A percentile compares a stretch with the other conserved stretches of the same genome.
These are phyloP conservation scores for Acomys russatus DNA, from an alignment of 2,797 vertebrate species.

Conservation along the genomic window DNA sequence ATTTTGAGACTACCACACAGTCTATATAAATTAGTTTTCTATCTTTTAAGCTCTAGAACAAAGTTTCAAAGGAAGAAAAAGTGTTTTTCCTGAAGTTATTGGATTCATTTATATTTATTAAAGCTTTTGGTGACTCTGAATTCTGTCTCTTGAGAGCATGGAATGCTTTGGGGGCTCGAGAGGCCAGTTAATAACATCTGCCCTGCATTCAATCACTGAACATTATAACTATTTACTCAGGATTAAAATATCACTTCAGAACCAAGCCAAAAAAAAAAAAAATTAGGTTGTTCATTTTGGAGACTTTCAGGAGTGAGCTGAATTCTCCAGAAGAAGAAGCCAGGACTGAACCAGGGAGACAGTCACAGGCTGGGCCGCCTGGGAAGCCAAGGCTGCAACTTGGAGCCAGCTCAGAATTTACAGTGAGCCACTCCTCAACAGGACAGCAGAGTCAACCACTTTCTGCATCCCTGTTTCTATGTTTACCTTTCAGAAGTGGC, in stretches of 20 bases:
- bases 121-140: not conserved
- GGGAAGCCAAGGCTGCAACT: not conserved
- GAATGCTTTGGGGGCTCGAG: not conserved
- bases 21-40: not conserved
- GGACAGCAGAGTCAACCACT: not conserved
- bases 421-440: not conserved
- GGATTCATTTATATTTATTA: slow-evolving; percentile 35
- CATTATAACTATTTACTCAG: not conserved
- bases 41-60: not conserved
- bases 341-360: not conserved
- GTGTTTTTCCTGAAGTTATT: not conserved
- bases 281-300: slow-evolving; percentile 14
- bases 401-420: slow-evolving; percentile 20
- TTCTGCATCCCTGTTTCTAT: not conserved
- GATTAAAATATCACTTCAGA: slow-evolving; percentile 46
- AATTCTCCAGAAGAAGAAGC: not conserved
- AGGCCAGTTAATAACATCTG: not conserved
- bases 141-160: not conserved
- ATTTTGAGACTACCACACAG: not conserved
- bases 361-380: not conserved
- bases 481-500: slow-evolving; percentile 5
- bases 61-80: slow-evolving; percentile 11
- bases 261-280: not conserved
- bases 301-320: not conserved
- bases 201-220: not conserved